Conservation (phyloP, 2,888 invertebrate genomes). For the Molorchus minor region DNA sequence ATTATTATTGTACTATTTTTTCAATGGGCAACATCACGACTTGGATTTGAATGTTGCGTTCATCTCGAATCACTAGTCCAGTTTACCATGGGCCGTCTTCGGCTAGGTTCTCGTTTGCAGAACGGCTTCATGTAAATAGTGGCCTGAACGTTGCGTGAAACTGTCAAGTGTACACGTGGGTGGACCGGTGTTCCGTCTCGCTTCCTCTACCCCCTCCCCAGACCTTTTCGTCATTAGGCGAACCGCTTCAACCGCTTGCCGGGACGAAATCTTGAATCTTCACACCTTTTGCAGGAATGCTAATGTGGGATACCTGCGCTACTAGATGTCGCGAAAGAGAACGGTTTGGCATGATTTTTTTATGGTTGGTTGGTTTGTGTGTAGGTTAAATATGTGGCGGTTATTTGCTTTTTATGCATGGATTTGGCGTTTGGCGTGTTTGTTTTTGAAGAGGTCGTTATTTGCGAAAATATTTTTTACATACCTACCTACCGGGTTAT, state of each 20-base stretch:
- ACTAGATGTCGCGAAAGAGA: not conserved
- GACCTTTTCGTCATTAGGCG: conserved; percentile 25
- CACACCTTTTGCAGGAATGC: conserved; percentile 56
- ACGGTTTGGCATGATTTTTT: not conserved
- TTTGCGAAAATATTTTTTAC: not conserved
- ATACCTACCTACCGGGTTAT: not conserved
- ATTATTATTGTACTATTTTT: conserved; percentile 18
- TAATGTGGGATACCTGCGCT: conserved; percentile 14
- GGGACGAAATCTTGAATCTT: conserved; percentile 53
- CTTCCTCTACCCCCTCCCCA: conserved; percentile 37
- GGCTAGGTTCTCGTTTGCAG: conserved; percentile 45
- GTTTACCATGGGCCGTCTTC: conserved; percentile 29
- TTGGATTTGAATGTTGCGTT: too few relatives aligned
- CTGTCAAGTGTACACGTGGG: conserved; percentile 61
- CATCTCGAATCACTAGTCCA: conserved; percentile 29
- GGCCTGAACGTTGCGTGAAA: conserved; percentile 58
- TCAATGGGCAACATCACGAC: too few relatives aligned
- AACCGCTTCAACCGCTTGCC: too few relatives aligned
- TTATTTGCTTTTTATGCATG: not conserved
- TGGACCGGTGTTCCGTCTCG: conserved; percentile 59
- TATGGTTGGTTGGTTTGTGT: not conserved
- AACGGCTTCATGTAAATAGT: conserved; percentile 57
- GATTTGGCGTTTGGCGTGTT: not conserved
- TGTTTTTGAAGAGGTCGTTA: not conserved
- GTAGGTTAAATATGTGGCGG: not conserved